Evolutionary conservation across 2,113 vertebrate genomes (phyloP).

Genomic region (Chaetorhynchus papuensis): DNA sequence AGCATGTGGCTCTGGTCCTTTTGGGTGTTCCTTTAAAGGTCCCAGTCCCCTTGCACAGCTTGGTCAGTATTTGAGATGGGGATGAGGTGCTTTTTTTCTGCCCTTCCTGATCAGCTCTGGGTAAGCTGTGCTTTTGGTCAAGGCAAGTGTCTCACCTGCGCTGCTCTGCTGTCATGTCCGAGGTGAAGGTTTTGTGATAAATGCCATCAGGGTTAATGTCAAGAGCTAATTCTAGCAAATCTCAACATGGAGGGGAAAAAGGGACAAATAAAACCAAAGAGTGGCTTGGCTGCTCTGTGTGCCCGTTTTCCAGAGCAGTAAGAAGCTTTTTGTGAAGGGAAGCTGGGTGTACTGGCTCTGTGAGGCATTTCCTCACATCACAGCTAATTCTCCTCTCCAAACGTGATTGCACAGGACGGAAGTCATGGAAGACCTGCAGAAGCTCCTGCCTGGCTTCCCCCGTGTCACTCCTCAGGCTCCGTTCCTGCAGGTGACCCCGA

Average conservation of each 20-base stretch:
- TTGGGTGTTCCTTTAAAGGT: neutral
- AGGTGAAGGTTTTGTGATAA: neutral
- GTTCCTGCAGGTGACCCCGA: constrained; percentile 84
- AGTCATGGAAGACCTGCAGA: constrained; percentile 92
- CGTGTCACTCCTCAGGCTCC: constrained; percentile 85
- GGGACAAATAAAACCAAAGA: neutral
- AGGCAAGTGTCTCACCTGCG: neutral
- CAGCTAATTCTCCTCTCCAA: neutral
- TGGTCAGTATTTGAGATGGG: neutral
- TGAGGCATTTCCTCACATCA: neutral
- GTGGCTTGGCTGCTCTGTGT: neutral
- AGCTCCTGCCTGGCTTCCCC: constrained; percentile 88
- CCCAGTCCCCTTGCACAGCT: neutral
- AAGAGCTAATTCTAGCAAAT: neutral
- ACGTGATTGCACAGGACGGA: constrained; percentile 78
- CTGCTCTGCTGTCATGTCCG: neutral
- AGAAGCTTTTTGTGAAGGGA: neutral
- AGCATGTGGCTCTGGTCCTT: neutral
- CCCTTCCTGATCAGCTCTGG: neutral
- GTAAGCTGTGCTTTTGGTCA: neutral
- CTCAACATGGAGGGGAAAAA: neutral
- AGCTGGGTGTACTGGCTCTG: fast-evolving
- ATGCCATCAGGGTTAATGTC: neutral
- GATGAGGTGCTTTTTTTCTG: neutral
- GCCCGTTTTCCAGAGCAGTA: neutral